Base-by-base conservation (phyloP, 2,888 invertebrate species). In the Malachius bipustulatus region DNA sequence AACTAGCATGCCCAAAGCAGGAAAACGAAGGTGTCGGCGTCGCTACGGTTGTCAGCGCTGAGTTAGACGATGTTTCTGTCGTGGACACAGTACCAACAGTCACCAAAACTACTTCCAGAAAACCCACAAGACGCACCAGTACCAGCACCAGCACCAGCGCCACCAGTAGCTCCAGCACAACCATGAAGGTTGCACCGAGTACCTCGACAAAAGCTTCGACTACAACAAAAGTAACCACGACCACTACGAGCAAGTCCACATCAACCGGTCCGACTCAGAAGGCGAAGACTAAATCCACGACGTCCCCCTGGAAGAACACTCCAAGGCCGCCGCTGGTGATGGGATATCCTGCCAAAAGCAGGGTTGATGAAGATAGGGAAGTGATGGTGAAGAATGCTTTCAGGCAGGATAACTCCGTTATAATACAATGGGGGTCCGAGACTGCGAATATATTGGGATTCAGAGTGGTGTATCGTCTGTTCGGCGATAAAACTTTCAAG, bases 381-480 rank as follows among this genome's bases (percentile, higher is more conserved):
- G 84, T 90, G 13, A 73, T 82, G 44, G 83, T 89, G 16, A 83
- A 84, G 58, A 84, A 82, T 51, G 88, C 88, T 6, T 81, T 82
- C 55, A 67, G 83, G 43, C 82, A 85, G 60, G 89, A 87, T 50
- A 85, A 77, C 57, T 78, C 88, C 0, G 84, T 91, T 12, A 80
- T 88, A 49, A 85, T 91, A 45, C 84, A 88, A 54, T 91, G 90
- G 90, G 87, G 87, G 54, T 87, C 87, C 2, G 82, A 87, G 51
- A 82, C 82, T 8, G 77, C 81, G 0, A 87, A 85, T 55, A 83
- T 85, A 50, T 69, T 88, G n/a, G 89, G 88, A 33, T 90, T 89
- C 58, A 71, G 87, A 39, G 88, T 90, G 8, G 83, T 89, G 13
- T 90, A 90, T 59, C 68, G 90, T 36, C 66, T 90, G 27, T 91